Percentiles rank a stretch among this genome's conserved stretches.
phyloP scores from a whole-genome alignment of 2,113 vertebrate genomes.

The Bothrops jararaca region DNA sequence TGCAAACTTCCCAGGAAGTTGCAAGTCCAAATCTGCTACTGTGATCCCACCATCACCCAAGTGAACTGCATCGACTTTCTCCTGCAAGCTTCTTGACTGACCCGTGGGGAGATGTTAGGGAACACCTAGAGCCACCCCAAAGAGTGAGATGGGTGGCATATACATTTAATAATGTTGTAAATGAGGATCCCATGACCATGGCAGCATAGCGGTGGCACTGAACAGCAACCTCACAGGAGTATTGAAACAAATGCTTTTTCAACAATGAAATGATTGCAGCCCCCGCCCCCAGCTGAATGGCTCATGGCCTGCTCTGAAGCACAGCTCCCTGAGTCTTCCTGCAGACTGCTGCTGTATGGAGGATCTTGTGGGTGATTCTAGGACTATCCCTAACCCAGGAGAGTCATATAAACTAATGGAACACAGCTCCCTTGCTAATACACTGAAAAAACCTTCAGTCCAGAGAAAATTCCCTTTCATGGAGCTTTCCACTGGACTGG shows the following conservation, averaged over 20 bases:
- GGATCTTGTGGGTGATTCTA: background rate
- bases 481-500: background rate
- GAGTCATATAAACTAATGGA: background rate
- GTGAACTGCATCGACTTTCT: background rate
- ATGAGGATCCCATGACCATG: background rate
- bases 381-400: background rate
- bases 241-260: background rate
- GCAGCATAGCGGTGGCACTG: background rate
- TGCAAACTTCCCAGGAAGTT: background rate
- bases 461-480: background rate
- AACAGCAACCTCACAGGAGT: background rate
- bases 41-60: background rate
- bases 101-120: background rate
- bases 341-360: background rate
- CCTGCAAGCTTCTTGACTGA: background rate
- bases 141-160: background rate
- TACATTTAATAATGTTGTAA: background rate
- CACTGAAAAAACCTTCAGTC: background rate
- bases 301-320: too few relatives aligned
- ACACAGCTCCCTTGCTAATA: background rate
- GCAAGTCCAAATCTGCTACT: background rate
- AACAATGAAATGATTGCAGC: background rate
- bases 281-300: background rate
- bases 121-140: background rate
- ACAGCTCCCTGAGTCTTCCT: background rate